Percentiles rank a stretch among this genome's conserved stretches.
phyloP scores from a whole-genome alignment of 2,797 vertebrate species.

The Gambelia wislizenii region DNA sequence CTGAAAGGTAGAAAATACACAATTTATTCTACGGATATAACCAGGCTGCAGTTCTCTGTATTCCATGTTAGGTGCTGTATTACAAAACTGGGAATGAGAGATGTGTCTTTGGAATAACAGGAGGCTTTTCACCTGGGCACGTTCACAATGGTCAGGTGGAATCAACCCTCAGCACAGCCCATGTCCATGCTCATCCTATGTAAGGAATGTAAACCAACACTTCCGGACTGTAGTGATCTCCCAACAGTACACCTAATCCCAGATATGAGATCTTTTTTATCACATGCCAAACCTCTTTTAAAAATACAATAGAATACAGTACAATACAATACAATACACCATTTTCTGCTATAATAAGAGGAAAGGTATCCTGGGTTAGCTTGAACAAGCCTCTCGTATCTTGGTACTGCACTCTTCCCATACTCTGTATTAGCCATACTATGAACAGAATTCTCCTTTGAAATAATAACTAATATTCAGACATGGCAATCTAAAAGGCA shows the following conservation, averaged over 20 bases:
- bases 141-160: not conserved
- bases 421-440: not conserved
- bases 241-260: not conserved
- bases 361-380: not conserved
- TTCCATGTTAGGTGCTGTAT: constrained; percentile 12
- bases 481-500: not conserved
- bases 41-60: not conserved
- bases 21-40: constrained; percentile 24
- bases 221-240: not conserved
- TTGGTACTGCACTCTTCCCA: not conserved
- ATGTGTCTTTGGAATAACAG: not conserved
- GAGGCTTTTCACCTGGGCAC: not conserved
- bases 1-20: constrained; percentile 15
- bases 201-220: not conserved
- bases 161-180: not conserved
- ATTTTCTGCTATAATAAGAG: not conserved
- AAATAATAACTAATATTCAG: not conserved
- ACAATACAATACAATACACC: not conserved
- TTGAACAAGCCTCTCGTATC: not conserved
- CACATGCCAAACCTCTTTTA: not conserved
- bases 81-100: constrained; percentile 7
- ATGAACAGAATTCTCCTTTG: not conserved
- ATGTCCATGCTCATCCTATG: not conserved
- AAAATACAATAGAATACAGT: not conserved
- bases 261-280: not conserved